Percentiles rank a stretch among this genome's conserved stretches.
phyloP scores from a whole-genome alignment of 2,797 vertebrate species.

The Sciaenops ocellatus region DNA sequence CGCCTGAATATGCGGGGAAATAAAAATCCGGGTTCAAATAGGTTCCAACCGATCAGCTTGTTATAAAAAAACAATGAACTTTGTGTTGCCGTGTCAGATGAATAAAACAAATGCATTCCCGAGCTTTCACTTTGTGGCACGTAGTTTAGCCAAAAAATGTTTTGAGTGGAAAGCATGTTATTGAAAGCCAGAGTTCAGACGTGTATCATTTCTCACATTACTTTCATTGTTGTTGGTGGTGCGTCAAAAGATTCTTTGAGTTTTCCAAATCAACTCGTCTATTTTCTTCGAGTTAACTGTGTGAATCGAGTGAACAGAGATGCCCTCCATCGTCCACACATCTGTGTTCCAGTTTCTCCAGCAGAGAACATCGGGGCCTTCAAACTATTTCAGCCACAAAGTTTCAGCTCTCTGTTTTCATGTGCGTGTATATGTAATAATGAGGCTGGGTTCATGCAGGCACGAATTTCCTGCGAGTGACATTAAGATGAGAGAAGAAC shows the following conservation, averaged over 20 bases:
- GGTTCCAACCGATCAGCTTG: conserved; percentile 15
- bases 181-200: background rate
- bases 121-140: background rate
- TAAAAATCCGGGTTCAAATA: conserved; percentile 16
- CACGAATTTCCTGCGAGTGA: conserved; percentile 64
- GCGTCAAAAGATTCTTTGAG: background rate
- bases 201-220: background rate
- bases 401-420: background rate
- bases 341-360: conserved; percentile 24
- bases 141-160: background rate
- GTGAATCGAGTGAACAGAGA: conserved; percentile 3
- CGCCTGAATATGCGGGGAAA: conserved; percentile 38
- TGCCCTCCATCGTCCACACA: background rate
- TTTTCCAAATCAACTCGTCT: background rate
- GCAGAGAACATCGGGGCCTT: conserved; percentile 19
- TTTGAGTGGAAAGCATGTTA: background rate
- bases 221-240: background rate
- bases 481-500: conserved; percentile 56
- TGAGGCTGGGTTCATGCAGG: conserved; percentile 58
- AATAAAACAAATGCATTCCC: conserved; percentile 28
- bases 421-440: conserved; percentile 15
- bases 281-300: background rate
- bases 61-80: conserved; percentile 46
- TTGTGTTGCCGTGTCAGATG: conserved; percentile 28
- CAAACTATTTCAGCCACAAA: conserved; percentile 37